These are phyloP conservation scores for Platysternon megacephalum DNA, from an alignment of 2,113 vertebrate genomes.

Conservation along the genomic window DNA sequence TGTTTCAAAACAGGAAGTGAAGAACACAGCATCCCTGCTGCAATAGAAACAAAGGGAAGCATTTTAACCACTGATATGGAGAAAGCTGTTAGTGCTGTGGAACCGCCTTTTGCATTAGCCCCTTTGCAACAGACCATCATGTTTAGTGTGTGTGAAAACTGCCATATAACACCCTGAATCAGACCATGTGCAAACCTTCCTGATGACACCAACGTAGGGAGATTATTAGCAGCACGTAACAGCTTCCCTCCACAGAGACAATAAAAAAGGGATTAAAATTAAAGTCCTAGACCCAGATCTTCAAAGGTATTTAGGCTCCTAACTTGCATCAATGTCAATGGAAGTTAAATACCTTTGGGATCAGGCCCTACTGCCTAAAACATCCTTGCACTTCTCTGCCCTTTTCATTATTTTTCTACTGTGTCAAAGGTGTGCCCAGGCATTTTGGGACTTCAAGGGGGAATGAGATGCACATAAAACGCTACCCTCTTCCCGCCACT, in stretches of 20 bases:
- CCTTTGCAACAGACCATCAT: accelerated
- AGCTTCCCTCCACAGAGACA: neutral
- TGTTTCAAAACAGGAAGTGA: neutral
- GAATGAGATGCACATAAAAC: neutral
- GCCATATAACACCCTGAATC: neutral
- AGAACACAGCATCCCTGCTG: neutral
- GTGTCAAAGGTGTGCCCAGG: neutral
- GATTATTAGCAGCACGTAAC: neutral
- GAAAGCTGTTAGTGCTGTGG: neutral
- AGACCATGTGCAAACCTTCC: neutral
- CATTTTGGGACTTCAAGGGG: neutral
- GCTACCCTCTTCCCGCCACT: neutral
- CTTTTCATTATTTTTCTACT: neutral
- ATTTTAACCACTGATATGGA: neutral
- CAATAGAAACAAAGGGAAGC: neutral
- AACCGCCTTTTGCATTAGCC: neutral
- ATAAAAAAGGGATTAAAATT: neutral
- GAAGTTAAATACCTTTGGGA: neutral
- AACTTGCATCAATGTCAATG: neutral
- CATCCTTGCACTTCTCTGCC: neutral
- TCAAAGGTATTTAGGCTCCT: neutral
- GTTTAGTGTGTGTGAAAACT: neutral
- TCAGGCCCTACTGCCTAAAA: neutral
- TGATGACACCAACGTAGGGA: neutral
- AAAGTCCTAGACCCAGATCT: neutral